Evolutionary conservation across 2,888 invertebrate species (phyloP).

Genomic region (Pollenia amentaria): DNA sequence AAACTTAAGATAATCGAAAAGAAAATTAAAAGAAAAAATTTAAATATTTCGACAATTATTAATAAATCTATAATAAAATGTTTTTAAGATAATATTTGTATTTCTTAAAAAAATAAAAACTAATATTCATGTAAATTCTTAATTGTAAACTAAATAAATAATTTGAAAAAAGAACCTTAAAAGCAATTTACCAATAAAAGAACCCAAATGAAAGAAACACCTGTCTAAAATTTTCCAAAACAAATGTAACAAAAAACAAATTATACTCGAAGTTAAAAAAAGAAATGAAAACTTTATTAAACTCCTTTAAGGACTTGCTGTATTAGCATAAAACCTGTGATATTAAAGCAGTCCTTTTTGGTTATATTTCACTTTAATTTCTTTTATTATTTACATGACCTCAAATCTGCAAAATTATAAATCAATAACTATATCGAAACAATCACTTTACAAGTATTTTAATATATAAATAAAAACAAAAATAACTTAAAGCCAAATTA

Average conservation of each 20-base stretch:
- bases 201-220: conserved; percentile 11
- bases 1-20: conserved; percentile 8
- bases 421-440: conserved; percentile 40
- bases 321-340: conserved; percentile 70
- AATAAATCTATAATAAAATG: conserved; percentile 51
- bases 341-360: conserved; percentile 66
- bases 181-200: conserved; percentile 49
- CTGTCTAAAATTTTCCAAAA: conserved; percentile 23
- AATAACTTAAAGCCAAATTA: conserved; percentile 7
- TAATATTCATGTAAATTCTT: conserved; percentile 20
- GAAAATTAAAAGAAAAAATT: neutral
- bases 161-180: conserved; percentile 5
- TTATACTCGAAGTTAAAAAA: conserved; percentile 14
- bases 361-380: neutral
- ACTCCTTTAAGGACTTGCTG: conserved; percentile 56
- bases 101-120: conserved; percentile 31
- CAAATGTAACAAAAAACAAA: neutral
- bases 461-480: conserved; percentile 12
- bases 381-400: neutral
- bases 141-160: neutral
- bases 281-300: neutral
- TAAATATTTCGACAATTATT: conserved; percentile 33
- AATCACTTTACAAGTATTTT: conserved; percentile 50
- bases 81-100: conserved; percentile 71
- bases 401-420: conserved; percentile 1